A percentile compares a stretch with the other conserved stretches of the same genome.
Evolutionary conservation across 2,888 invertebrate species (phyloP).

Genomic region (Aphodius granarius): DNA sequence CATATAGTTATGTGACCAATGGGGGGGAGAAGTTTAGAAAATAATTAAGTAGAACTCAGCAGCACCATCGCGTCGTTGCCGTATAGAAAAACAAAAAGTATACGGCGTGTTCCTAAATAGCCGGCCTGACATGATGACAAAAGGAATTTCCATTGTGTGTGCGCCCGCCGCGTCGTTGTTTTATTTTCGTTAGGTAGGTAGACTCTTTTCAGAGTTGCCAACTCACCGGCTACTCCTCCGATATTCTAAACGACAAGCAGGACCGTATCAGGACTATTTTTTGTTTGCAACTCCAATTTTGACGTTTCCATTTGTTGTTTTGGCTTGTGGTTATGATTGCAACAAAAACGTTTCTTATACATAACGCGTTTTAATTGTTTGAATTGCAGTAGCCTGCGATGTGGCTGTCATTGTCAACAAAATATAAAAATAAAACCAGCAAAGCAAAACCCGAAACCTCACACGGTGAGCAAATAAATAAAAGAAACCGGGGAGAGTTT

Average conservation of each 20-base stretch:
- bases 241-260: background rate
- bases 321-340: no score
- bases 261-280: background rate
- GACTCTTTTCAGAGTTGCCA: slow-evolving; percentile 10
- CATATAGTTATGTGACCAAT: no score
- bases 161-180: slow-evolving; percentile 3
- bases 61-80: background rate
- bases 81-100: slow-evolving; percentile 17
- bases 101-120: slow-evolving; percentile 31
- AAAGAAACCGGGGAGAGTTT: background rate
- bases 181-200: slow-evolving; percentile 1
- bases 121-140: slow-evolving; percentile 43
- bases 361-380: no score
- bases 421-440: no score
- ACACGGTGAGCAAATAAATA: background rate
- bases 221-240: slow-evolving; percentile 5
- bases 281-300: no score
- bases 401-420: no score
- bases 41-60: background rate
- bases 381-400: no score
- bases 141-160: slow-evolving; percentile 45
- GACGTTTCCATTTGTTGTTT: no score
- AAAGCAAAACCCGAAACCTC: background rate
- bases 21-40: no score
- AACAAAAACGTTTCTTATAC: no score